phyloP scores from a whole-genome alignment of 2,113 vertebrate genomes.

The Rutilus rutilus region DNA sequence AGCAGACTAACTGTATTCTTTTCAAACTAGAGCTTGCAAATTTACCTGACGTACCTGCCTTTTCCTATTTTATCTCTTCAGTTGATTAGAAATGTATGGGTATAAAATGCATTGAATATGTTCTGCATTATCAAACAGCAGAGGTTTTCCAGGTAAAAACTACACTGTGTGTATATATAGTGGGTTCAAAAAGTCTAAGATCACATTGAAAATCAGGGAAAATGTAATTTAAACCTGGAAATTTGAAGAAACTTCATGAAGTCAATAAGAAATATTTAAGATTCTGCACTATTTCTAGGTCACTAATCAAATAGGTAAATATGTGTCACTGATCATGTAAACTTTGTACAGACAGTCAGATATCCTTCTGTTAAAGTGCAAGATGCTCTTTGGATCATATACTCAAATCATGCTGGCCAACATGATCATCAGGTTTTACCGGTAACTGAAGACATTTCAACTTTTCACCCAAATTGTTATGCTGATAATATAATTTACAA shows the following conservation, averaged over 20 bases:
- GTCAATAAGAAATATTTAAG: background rate
- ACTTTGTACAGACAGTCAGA: background rate
- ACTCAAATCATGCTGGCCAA: background rate
- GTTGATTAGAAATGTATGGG: background rate
- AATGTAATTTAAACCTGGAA: too few relatives aligned
- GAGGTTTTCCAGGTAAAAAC: background rate
- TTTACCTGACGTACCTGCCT: constrained; percentile 16
- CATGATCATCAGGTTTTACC: background rate
- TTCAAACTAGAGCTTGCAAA: constrained; percentile 18
- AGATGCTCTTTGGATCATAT: background rate
- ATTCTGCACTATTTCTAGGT: background rate
- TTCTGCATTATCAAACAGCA: constrained; percentile 21
- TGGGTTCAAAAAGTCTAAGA: background rate
- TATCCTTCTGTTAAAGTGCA: background rate
- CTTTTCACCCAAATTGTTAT: background rate
- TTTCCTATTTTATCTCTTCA: constrained; percentile 7
- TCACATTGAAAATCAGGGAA: background rate
- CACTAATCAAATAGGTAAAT: background rate
- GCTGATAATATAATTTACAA: background rate
- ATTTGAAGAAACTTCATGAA: background rate
- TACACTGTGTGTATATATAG: background rate
- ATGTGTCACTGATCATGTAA: background rate
- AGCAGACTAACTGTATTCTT: constrained; percentile 23
- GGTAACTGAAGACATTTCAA: too few relatives aligned
- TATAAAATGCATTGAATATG: background rate